A percentile compares a stretch with the other conserved stretches of the same genome.
These are phyloP conservation scores for Varanus komodoensis DNA, from an alignment of 2,113 vertebrate species.

Conservation along the genomic window DNA sequence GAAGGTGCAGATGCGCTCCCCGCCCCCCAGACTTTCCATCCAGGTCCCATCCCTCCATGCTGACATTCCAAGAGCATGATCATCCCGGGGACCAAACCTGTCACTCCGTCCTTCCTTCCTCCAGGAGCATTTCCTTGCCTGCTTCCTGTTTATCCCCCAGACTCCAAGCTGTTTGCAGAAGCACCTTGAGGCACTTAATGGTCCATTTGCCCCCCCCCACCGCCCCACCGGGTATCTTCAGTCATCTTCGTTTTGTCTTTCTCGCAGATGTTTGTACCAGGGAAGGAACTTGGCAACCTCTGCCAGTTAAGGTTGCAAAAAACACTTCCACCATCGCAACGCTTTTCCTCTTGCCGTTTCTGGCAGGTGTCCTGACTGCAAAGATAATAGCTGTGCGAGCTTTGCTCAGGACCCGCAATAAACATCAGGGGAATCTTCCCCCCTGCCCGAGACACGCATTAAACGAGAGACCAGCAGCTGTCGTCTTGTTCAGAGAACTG, in stretches of 20 bases:
- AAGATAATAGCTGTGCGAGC: not conserved
- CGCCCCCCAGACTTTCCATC: not conserved
- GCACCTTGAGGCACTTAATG: constrained; percentile 8
- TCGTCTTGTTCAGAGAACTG: not conserved
- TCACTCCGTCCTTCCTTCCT: constrained; percentile 28
- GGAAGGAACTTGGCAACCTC: not conserved
- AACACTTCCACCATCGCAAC: not conserved
- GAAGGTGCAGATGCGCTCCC: not conserved
- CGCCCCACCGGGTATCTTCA: not conserved
- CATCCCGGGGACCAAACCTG: not conserved
- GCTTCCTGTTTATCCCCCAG: constrained; percentile 37
- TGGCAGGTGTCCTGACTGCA: not conserved
- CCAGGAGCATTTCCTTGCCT: not conserved
- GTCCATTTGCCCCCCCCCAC: too few species aligned
- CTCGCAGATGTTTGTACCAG: constrained; percentile 9
- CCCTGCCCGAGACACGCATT: not conserved
- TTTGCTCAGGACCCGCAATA: too few species aligned
- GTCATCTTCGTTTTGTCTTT: not conserved
- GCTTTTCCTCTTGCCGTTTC: not conserved
- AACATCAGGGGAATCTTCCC: not conserved
- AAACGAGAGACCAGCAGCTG: not conserved
- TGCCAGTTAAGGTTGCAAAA: not conserved
- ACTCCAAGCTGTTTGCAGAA: not conserved
- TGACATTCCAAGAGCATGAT: constrained; percentile 25
- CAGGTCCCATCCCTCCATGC: not conserved